Percentiles rank a stretch among this genome's conserved stretches.
phyloP scores from a whole-genome alignment of 1,140 invertebrate species.

The Apolygus lucorum region DNA sequence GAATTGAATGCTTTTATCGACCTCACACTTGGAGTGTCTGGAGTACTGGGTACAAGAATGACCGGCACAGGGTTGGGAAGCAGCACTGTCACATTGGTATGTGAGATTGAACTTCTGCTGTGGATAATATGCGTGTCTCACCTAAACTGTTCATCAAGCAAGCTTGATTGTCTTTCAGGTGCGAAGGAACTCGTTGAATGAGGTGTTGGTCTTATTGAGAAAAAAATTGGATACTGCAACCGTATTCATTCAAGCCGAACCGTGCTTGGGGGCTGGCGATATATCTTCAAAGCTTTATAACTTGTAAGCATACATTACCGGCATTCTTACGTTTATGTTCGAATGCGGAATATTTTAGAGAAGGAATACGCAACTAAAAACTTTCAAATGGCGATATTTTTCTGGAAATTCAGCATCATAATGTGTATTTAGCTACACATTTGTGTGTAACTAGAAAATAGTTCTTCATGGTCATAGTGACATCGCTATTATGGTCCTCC shows the following conservation, averaged over 20 bases:
- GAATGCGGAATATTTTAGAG: too few relatives aligned
- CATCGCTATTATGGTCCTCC: too few relatives aligned
- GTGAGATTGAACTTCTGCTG: neutral
- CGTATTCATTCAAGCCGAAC: neutral
- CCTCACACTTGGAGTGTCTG: neutral
- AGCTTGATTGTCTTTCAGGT: too few relatives aligned
- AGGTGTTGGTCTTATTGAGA: neutral
- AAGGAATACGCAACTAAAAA: too few relatives aligned
- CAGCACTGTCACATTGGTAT: neutral
- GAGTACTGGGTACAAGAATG: neutral
- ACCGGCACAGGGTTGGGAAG: neutral
- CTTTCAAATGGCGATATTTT: too few relatives aligned
- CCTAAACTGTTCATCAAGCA: too few relatives aligned
- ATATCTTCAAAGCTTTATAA: neutral
- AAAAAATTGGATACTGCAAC: neutral
- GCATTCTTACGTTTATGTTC: too few relatives aligned
- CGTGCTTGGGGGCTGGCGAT: neutral
- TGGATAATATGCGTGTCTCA: too few relatives aligned
- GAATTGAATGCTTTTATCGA: neutral
- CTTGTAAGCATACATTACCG: neutral
- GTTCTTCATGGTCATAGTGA: too few relatives aligned
- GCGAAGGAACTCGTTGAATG: neutral
- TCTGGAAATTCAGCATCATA: too few relatives aligned
- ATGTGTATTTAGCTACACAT: too few relatives aligned
- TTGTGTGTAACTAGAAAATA: too few relatives aligned